Conservation (phyloP, 92 coral and sea anemone genomes). For the Porites cylindrica region DNA sequence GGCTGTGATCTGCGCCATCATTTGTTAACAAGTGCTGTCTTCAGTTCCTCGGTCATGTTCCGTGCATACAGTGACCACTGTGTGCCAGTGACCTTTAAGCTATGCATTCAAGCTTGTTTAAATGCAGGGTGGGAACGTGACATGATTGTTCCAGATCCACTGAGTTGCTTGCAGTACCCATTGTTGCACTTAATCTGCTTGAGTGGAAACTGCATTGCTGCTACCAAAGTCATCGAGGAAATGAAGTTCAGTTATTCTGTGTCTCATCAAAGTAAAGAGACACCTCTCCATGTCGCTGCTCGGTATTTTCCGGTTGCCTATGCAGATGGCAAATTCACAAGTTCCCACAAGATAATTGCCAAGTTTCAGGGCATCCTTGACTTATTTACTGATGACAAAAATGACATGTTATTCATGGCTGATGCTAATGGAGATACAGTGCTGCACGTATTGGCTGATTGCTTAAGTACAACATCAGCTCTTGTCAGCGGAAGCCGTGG, state of each 20-base stretch:
- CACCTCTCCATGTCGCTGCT: conserved; percentile 42
- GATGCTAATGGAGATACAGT: conserved; percentile 29
- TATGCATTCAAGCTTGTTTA: conserved; percentile 43
- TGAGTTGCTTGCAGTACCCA: conserved; percentile 25
- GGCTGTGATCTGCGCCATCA: conserved; percentile 52
- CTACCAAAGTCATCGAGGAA: not conserved
- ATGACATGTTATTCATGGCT: conserved; percentile 12
- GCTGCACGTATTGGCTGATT: conserved; percentile 9
- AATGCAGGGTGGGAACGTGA: conserved; percentile 31
- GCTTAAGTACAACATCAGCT: conserved; percentile 1
- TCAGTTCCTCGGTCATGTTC: conserved; percentile 16
- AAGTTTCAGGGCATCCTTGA: conserved; percentile 24
- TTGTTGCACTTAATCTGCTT: conserved; percentile 31
- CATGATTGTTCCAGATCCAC: conserved; percentile 45
- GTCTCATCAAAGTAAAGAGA: conserved; percentile 17
- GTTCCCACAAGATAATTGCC: not conserved
- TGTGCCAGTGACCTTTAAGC: conserved; percentile 30
- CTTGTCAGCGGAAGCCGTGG: not conserved
- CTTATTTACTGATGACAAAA: not conserved
- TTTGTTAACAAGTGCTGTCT: conserved; percentile 45
- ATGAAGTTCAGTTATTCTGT: conserved; percentile 10
- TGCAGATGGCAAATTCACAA: not conserved
- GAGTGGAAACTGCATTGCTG: conserved; percentile 28
- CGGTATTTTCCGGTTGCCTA: conserved; percentile 19
- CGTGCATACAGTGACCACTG: not conserved